Base-by-base conservation (phyloP, 92 coral and sea anemone species). In the Palythoa grandiflora region DNA sequence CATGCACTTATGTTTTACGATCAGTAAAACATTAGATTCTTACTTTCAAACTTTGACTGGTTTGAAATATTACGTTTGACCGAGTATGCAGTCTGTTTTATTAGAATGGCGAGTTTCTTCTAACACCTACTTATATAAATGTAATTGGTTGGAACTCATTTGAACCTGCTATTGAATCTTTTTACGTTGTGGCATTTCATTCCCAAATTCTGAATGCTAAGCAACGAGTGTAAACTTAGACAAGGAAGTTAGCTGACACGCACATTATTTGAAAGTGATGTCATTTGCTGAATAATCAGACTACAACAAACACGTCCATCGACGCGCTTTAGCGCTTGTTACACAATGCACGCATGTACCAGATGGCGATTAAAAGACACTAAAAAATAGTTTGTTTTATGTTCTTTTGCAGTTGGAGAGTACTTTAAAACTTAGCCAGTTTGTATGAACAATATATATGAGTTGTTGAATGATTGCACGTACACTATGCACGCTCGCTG, bases 171-270 rank as follows among this genome's bases (percentile, higher is more conserved):
- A 17, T 2, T 10, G 44, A 10, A 15, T 9, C 36, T 36, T 70
- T 70, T 70, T 36, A 70, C 44, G 44, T 10, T 35, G 0, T 35
- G 48, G 19, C 5, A 70, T 70, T 70, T 36, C 15, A 28, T n/a
- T 68, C 20, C 73, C 40, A 36, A 21, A 21, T 28, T 70, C 16
- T 2, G 44, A 70, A 3, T 70, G 75, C 75, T 70, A 70, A 28
- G 75, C 75, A 70, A 70, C 75, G 36, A 70, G 75, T 35, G 36
- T 35, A 37, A 70, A 70, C 75, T 70, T 17, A 35, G 19, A 70
- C 75, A 47, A 70, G 75, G 75, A 70, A 70, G 40, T 70, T 35
- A 11, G 37, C 35, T 63, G 70, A 19, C 20, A 20, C 21, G 20
- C 13, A 20, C 75, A 36, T 20, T 12, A 35, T 35, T 10, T 70